phyloP scores from a whole-genome alignment of 1,140 invertebrate species.

The Bombus huntii region DNA sequence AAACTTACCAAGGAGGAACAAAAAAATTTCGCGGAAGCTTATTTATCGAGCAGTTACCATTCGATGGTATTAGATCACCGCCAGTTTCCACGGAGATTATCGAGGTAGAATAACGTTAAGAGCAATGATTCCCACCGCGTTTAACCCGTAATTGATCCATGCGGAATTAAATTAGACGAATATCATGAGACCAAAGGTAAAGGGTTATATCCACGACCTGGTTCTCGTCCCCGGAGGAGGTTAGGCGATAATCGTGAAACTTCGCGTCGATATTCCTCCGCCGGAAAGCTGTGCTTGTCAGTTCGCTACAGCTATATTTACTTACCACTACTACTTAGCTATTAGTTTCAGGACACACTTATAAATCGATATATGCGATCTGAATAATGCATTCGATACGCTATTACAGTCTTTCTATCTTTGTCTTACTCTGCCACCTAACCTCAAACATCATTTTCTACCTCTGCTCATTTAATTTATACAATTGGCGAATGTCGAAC shows the following conservation, averaged over 20 bases:
- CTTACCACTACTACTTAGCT: no score
- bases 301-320: conserved; percentile 21
- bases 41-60: conserved; percentile 26
- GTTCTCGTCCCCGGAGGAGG: neutral
- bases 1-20: neutral
- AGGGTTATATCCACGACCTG: conserved; percentile 28
- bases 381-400: conserved; percentile 21
- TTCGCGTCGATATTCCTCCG: neutral
- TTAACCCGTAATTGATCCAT: conserved; percentile 20
- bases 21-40: neutral
- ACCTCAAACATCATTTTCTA: neutral
- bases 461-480: neutral
- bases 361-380: conserved; percentile 19
- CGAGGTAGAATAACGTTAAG: neutral
- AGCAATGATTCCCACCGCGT: neutral
- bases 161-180: conserved; percentile 25
- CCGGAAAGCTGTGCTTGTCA: neutral
- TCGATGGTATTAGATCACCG: neutral
- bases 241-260: conserved; percentile 7
- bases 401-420: neutral
- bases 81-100: neutral
- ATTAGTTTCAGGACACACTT: neutral
- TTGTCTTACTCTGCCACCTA: neutral
- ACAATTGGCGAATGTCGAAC: neutral
- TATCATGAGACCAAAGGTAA: conserved; percentile 10